Base-by-base conservation (phyloP, 1,140 invertebrate species). In the Sycophaga agraensis region DNA sequence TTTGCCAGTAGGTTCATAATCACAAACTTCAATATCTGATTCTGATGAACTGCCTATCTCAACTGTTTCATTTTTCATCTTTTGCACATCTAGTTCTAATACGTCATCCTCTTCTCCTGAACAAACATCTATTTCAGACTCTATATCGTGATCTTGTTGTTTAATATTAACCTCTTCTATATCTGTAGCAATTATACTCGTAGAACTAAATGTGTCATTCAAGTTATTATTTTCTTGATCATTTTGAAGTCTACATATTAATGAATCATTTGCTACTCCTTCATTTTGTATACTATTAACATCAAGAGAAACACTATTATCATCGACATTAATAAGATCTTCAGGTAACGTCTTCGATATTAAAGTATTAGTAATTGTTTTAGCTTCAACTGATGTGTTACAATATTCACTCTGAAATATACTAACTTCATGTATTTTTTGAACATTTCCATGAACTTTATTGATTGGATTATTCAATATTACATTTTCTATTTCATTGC, bases 71-170 rank as follows among this genome's bases (percentile, higher is more conserved):
- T 62, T 46, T 40, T 65, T 68, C 31, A 35, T 35, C 14, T 42
- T 59, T 24, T 66, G 63, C 2, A 66, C 9, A 59, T 74, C 70
- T 26, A 71, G 59, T 66, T 74, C 73, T 35, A 73, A 62, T 65
- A 73, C 61, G 49, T 74, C 71, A 50, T 73, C 72, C 22, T 73
- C 71, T 34, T 74, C 72, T 0, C 72, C 71, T 16, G 68, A 74
- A 59, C 70, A 73, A 3, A 73, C 71, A 60, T 74, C 71, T 48
- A 74, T 73, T 21, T 74, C 73, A 1, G 73, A 73, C 24, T 74
- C 72, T 49, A 73, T 67, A 39, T 72, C 69, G 56, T 68, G 68
- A 21, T 69, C 64, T 5, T 57, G 14, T 58, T 43, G 37, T 66
- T 65, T 70, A 6, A 16, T 7, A 16, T 62, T 19, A 63, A 51